A percentile compares a stretch with the other conserved stretches of the same genome.
Conservation (phyloP, 2,797 vertebrate species). For the Phrynocephalus forsythii region DNA sequence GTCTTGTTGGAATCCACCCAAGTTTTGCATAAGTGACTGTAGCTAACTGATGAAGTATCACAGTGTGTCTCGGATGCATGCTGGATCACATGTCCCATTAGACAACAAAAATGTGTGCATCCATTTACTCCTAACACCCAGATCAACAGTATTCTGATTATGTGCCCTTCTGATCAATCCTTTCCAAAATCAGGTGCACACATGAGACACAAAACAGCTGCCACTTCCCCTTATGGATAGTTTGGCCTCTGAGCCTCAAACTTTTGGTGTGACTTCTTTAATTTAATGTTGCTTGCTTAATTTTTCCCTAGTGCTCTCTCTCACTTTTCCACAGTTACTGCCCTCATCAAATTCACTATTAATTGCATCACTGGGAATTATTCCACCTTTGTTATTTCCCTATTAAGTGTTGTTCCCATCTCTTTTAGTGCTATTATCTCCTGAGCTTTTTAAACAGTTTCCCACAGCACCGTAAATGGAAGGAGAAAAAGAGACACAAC, state of each 20-base stretch:
- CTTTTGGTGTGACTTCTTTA: neutral
- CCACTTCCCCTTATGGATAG: neutral
- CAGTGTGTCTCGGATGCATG: no score
- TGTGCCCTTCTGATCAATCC: no score
- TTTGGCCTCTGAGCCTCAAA: neutral
- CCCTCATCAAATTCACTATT: neutral
- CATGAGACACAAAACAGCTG: neutral
- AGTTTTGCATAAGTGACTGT: no score
- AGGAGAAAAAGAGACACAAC: neutral
- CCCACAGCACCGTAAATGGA: neutral
- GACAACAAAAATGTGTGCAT: no score
- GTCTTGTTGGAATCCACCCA: no score
- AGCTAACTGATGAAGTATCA: no score
- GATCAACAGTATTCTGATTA: no score
- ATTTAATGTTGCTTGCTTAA: neutral
- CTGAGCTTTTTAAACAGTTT: neutral
- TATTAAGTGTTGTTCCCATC: neutral
- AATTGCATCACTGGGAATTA: neutral
- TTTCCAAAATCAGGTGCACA: neutral
- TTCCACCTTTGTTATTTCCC: neutral
- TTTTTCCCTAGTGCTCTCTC: neutral
- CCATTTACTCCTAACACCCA: no score
- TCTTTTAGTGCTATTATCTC: neutral
- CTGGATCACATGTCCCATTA: no score
- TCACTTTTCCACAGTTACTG: neutral